Base-by-base conservation (phyloP, 2,888 invertebrate genomes). In the Malacosoma neustria region DNA sequence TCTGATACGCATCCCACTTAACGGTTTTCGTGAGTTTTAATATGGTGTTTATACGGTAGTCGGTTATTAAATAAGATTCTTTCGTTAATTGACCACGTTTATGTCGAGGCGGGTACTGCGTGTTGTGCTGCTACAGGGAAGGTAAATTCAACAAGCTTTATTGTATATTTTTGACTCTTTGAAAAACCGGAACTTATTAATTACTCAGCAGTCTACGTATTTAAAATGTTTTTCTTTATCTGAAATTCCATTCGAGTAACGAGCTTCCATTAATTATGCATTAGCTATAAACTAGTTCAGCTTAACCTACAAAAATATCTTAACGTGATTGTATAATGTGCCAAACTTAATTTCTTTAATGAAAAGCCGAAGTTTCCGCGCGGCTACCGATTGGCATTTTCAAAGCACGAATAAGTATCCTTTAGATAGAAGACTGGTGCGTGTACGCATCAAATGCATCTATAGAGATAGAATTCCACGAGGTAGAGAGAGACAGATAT, bases 381-480 rank as follows among this genome's bases (percentile, higher is more conserved):
- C 61, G 47, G 80, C 84, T 84, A 82, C 81, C 72, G 79, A 75
- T 77, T 58, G 60, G 49, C 72, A 64, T 72, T 80, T 80, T 72
- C 73, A 72, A 80, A 73, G 71, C 65, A 72, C 67, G 69, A 75
- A 72, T 64, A 70, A 65, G 72, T 74, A 81, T 80, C 72, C n/a
- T n/a, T n/a, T 66, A 65, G 65, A 80, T 72, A 75, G 75, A 72
- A 73, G 72, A 69, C 75, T 76, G 71, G 70, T 76, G 77, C 80
- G 79, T 75, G 67, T 67, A 76, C 74, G 74, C 82, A 81, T 79
- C 75, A 71, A 75, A 67, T 70, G 74, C 72, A 73, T 61, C 56
- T 56, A 43, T 42, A 43, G 55, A 49, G 60, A 53, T 42, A 47
- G 55, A 42, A 47, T 42, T 44, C 48, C 41, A 34, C 33, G 45